A percentile compares a stretch with the other conserved stretches of the same genome.
These are phyloP conservation scores for Moxostoma hubbsi DNA, from an alignment of 2,797 vertebrate genomes.

Conservation along the genomic window DNA sequence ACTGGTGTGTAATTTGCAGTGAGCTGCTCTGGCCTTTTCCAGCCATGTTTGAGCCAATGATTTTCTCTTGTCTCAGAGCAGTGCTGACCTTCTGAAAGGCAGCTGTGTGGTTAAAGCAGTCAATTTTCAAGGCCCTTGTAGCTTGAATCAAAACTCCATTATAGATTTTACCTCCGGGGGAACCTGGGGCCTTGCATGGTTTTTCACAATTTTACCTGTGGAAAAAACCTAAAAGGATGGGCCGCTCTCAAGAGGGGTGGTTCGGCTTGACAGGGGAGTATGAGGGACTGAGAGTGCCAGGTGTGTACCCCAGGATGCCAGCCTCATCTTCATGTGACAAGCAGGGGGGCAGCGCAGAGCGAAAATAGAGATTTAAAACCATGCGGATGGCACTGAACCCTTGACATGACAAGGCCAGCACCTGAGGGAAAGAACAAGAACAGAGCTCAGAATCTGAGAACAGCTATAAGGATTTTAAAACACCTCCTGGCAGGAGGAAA, in stretches of 20 bases:
- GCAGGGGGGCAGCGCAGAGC: constrained; percentile 82
- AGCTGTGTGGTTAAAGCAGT: constrained; percentile 80
- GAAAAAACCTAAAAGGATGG: constrained; percentile 83
- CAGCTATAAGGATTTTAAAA: constrained; percentile 31
- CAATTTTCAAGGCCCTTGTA: constrained; percentile 81
- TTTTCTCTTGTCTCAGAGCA: constrained; percentile 74
- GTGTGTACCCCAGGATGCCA: constrained; percentile 83
- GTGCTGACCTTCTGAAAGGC: constrained; percentile 77
- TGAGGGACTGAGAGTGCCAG: constrained; percentile 77
- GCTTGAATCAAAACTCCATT: constrained; percentile 81
- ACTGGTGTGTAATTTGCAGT: constrained; percentile 72
- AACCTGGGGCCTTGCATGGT: constrained; percentile 79
- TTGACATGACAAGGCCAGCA: constrained; percentile 77
- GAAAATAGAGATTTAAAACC: constrained; percentile 90
- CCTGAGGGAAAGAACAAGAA: constrained; percentile 73
- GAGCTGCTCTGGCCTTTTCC: constrained; percentile 77
- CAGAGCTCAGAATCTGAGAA: constrained; percentile 75
- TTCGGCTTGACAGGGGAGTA: constrained; percentile 70
- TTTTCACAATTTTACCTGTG: constrained; percentile 84
- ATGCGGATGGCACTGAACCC: constrained; percentile 85
- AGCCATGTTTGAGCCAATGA: constrained; percentile 68
- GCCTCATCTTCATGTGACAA: constrained; percentile 87
- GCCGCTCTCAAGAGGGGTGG: constrained; percentile 70
- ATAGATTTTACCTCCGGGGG: constrained; percentile 83
- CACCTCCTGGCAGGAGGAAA: constrained; percentile 33